Evolutionary conservation across 2,113 vertebrate species (phyloP).

Genomic region (Rhea pennata): DNA sequence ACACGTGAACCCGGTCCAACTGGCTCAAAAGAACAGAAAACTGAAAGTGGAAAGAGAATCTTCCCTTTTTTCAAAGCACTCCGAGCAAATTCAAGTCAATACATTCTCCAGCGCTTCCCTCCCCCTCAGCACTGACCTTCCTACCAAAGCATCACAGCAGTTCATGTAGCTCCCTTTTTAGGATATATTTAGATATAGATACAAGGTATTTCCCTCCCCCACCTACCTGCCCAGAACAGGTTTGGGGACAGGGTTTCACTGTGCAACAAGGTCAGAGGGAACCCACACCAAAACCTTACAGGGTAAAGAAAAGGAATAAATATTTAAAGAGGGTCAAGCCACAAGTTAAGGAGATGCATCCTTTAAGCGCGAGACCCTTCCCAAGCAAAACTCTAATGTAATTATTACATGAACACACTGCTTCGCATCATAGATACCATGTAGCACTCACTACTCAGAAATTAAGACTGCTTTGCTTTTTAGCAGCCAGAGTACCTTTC

Average conservation of each 20-base stretch:
- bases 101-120: not conserved
- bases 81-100: not conserved
- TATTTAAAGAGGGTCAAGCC: conserved; percentile 36
- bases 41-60: not conserved
- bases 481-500: not conserved
- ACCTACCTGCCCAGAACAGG: not conserved
- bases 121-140: not conserved
- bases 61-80: not conserved
- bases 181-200: too few species aligned
- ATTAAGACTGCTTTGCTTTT: not conserved
- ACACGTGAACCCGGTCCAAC: not conserved
- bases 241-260: not conserved
- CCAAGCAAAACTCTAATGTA: not conserved
- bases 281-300: not conserved
- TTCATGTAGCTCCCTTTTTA: too few species aligned
- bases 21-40: not conserved
- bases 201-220: not conserved
- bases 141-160: not conserved
- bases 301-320: conserved; percentile 35
- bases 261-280: not conserved
- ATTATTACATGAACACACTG: not conserved
- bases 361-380: not conserved
- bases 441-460: not conserved
- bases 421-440: not conserved
- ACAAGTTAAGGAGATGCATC: conserved; percentile 36